Evolutionary conservation across 1,140 invertebrate genomes (phyloP), one percentile per base, ranked within the genome.

Genomic region (Leptopilina clavipes): DNA sequence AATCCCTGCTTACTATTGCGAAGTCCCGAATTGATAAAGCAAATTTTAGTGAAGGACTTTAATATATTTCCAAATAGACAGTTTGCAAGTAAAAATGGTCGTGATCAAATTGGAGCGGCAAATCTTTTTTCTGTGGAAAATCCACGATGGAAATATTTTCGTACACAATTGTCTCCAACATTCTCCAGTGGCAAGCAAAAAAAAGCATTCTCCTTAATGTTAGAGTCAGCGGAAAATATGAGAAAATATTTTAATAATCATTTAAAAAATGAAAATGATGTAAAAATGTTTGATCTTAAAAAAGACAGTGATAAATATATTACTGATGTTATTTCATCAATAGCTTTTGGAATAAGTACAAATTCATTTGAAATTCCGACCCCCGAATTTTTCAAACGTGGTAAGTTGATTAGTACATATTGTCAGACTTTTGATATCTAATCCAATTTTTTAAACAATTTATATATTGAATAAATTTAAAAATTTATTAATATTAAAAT

Each of bases 101-200:
- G 73, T 0, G 86, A 88, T 8, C 22, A 65, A 11, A 22, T 87
- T 5, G 75, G 81, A 3, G 82, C 52, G 3, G 75, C 76, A 1
- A 84, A 78, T 79, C 74, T 88, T 1, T 87, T 88, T 59, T 54
- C 77, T 0, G 74, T 86, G 1, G 11, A 75, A 0, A 84, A 86
- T 81, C 85, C 86, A 0, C 59, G 79, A 52, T 88, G 86, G 86
- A 87, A 74, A 52, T 73, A 90, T 59, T 79, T 91, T 10, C 83
- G 73, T 0, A 86, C 82, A 9, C 88, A 89, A 76, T 83, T 93
- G 74, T 85, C 91, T 0, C 89, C 90, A 19, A 82, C 91, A 1
- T 92, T 93, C 45, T 90, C 91, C 0, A 88, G 86, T 11, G 89
- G 88, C 1, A 92, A 91, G 56, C 76, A 92, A 22, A 92, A 91